These are phyloP conservation scores for Aphaenogaster rudis DNA, from an alignment of 1,140 invertebrate genomes.

Conservation along the genomic window DNA sequence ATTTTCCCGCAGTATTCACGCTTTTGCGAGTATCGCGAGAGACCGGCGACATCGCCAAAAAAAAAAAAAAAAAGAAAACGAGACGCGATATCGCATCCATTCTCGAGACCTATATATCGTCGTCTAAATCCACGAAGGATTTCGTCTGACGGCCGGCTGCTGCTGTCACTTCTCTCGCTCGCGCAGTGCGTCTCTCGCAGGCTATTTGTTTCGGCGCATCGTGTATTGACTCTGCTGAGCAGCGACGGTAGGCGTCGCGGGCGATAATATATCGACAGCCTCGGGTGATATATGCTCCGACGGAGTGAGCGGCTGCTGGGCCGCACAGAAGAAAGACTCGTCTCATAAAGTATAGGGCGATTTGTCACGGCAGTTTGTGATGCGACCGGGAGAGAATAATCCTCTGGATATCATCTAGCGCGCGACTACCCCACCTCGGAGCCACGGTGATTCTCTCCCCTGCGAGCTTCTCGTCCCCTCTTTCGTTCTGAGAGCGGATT, in stretches of 20 bases:
- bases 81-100: constrained; percentile 38
- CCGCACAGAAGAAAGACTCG: constrained; percentile 78
- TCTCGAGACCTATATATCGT: constrained; percentile 69
- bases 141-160: constrained; percentile 69
- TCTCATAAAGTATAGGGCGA: constrained; percentile 83
- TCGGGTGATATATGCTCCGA: constrained; percentile 82
- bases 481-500: constrained; percentile 74
- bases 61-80: background rate
- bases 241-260: constrained; percentile 77
- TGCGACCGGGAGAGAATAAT: constrained; percentile 84
- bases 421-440: constrained; percentile 61
- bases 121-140: constrained; percentile 74
- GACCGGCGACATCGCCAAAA: background rate
- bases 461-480: constrained; percentile 58
- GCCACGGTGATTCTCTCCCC: constrained; percentile 41
- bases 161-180: constrained; percentile 60
- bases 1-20: background rate
- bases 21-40: background rate
- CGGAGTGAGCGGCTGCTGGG: constrained; percentile 76
- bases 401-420: constrained; percentile 82
- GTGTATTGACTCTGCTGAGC: constrained; percentile 77
- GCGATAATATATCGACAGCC: constrained; percentile 83
- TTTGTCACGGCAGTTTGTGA: constrained; percentile 83
- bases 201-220: constrained; percentile 76
- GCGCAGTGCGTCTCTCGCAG: constrained; percentile 40